Base-by-base conservation (phyloP, 1,140 invertebrate genomes). In the Cotesia chilonis region DNA sequence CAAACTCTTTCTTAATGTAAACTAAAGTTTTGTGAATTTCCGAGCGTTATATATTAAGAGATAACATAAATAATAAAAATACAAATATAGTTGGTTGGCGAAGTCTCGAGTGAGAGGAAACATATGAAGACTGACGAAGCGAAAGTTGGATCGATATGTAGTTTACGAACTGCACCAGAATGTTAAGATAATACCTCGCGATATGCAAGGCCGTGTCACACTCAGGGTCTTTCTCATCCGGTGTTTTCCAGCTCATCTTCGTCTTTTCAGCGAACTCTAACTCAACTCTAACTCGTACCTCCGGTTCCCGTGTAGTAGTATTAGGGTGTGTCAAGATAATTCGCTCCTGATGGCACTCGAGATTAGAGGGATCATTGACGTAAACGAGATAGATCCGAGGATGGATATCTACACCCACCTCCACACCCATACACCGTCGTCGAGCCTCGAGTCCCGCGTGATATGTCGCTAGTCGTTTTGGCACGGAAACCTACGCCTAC, bases 331-430 rank as follows among this genome's bases (percentile, higher is more conserved):
- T 55, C 54, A 38, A 69, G 68, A 69, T 69, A 69, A 69, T 69
- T 69, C 68, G 54, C 52, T 60, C 55, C 28, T 69, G 68, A 69
- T 69, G 55, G 68, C 68, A 69, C 68, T 69, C 68, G 55, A 69
- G 68, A 69, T 69, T 69, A 69, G 35, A 14, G 54, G 55, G 68
- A 69, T 69, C 55, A 60, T 69, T 54, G 54, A 69, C 36, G 54
- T 37, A 69, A 69, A 69, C 68, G 54, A 59, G 54, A 38, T 68
- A 47, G 41, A 47, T 47, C 28, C 54, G 17, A 28, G 54, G 47
- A 52, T 47, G n/a, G 47, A 12, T 66, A 41, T 47, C 41, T 47
- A 47, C 41, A 47, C 41, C 41, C 41, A 7, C 41, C 41, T 47
- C 4, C 17, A 38, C 65, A 35, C 65, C 17, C 37, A 4, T 52